Evolutionary conservation across 2,888 invertebrate genomes (phyloP), one percentile per base, ranked within the genome.

Genomic region (Nasonia oneida): DNA sequence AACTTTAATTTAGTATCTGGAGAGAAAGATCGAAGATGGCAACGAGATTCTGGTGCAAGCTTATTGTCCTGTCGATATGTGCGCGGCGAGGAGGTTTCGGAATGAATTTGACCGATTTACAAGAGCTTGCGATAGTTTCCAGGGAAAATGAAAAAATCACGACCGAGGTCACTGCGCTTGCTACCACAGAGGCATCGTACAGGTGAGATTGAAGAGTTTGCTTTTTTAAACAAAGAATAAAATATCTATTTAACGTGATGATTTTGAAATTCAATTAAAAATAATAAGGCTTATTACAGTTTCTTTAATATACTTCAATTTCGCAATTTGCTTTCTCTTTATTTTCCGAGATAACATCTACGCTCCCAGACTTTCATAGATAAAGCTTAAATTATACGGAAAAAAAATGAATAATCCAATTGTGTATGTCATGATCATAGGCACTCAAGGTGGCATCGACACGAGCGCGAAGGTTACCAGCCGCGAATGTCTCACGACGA

Each of bases 181-280:
- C 89, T 14, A 91, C 91, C 2, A 91, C 91, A 2, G 78, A 86
- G n/a, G 87, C 90, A 81, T 88, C 89, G 0, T 88, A 88, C 88
- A 92, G 92, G 92, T 92, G 86, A 74, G 83, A 39, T 37, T 37
- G 4, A 5, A 37, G 37, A 37, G 4, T 37, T 37, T 37, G 37
- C 4, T 57, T 77, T 33, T 73, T 18, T 18, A 42, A 33, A 8
- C 10, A 42, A 8, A 42, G 1, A 29, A 29, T 29, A 29, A 29
- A 29, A 29, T 29, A 29, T 29, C 29, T 29, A 29, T 29, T 29
- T 29, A 29, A 29, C 29, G 1, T 29, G 29, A 29, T 29, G 29
- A 29, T 29, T 42, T 42, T 8, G 10, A 42, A 57, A 8, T 79
- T 4, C 4, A 37, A 37, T 37, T 37, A 4, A 37, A 37, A 37